phyloP scores from a whole-genome alignment of 2,797 vertebrate species.

The Takifugu ocellatus region DNA sequence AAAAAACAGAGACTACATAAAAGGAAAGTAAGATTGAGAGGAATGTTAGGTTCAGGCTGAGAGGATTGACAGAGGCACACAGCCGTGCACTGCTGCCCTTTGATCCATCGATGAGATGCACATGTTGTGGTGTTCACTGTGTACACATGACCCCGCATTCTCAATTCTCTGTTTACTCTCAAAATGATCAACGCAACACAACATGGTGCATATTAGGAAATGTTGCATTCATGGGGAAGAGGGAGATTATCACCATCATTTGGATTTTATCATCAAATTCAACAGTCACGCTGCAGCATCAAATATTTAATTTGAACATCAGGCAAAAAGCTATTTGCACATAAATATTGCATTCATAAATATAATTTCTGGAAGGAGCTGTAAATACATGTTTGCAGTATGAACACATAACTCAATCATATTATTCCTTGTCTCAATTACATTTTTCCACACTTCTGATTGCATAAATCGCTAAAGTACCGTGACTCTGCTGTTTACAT shows the following conservation, averaged over 20 bases:
- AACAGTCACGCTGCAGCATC: not conserved
- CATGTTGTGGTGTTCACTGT: constrained; percentile 49
- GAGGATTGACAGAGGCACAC: constrained; percentile 20
- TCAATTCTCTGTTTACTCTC: constrained; percentile 22
- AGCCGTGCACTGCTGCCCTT: constrained; percentile 48
- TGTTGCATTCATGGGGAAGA: not conserved
- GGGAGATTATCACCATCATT: constrained; percentile 1
- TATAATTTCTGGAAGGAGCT: too few species aligned
- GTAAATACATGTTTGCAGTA: too few species aligned
- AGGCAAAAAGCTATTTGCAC: constrained; percentile 1
- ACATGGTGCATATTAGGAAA: not conserved
- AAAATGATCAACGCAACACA: constrained; percentile 2
- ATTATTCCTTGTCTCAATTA: too few species aligned
- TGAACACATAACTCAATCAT: too few species aligned
- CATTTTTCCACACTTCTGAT: too few species aligned
- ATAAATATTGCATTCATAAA: too few species aligned
- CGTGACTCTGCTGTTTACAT: too few species aligned
- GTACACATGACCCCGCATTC: constrained; percentile 25
- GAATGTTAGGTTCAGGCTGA: constrained; percentile 19
- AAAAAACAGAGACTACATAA: constrained; percentile 25
- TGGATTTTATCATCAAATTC: constrained; percentile 8
- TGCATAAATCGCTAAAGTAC: too few species aligned
- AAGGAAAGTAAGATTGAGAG: constrained; percentile 22
- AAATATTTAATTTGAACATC: not conserved
- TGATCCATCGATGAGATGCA: constrained; percentile 72